Percentiles rank a stretch among this genome's conserved stretches.
Evolutionary conservation across 2,797 vertebrate species (phyloP).

Genomic region (Pangasius sanitwongsei): DNA sequence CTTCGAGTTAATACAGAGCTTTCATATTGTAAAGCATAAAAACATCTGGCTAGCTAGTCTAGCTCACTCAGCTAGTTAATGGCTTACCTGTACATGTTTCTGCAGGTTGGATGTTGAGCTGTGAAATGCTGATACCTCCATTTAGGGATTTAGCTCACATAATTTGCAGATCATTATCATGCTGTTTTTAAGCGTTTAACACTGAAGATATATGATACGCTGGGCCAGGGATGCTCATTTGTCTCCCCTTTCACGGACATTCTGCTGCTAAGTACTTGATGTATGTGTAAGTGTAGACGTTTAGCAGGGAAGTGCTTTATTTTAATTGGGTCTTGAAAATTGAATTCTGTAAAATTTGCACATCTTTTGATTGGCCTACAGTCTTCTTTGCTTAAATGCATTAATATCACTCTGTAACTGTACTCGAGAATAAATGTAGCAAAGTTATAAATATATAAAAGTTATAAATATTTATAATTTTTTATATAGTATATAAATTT

Average conservation of each 20-base stretch:
- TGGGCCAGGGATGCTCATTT: neutral
- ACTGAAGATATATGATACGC: neutral
- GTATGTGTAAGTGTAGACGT: neutral
- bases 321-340: neutral
- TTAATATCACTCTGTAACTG: neutral
- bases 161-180: neutral
- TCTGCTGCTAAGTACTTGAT: neutral
- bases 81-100: neutral
- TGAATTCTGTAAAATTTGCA: neutral
- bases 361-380: neutral
- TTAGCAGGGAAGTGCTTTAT: neutral
- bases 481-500: too few relatives aligned
- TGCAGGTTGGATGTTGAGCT: neutral
- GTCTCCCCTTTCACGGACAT: neutral
- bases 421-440: neutral
- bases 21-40: neutral
- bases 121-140: neutral
- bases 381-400: neutral
- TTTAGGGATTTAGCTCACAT: neutral
- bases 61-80: too few relatives aligned
- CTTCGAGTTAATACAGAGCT: neutral
- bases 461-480: too few relatives aligned
- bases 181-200: neutral
- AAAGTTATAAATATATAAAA: neutral
- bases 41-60: neutral